A percentile compares a stretch with the other conserved stretches of the same genome.
These are phyloP conservation scores for Nymphalis io DNA, from an alignment of 1,140 invertebrate genomes.

Conservation along the genomic window DNA sequence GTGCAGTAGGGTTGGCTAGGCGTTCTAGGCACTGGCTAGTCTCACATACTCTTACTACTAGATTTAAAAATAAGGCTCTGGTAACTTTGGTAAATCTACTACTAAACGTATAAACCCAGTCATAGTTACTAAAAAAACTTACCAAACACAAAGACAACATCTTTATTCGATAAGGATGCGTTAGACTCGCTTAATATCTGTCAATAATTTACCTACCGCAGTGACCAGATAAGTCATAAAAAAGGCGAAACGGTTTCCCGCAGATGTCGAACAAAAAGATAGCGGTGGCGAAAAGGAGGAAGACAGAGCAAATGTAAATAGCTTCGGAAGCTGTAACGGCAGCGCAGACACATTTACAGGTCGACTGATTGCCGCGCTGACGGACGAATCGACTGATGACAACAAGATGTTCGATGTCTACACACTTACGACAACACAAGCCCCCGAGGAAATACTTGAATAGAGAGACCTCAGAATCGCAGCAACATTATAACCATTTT, in stretches of 20 bases:
- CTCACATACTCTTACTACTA: no score
- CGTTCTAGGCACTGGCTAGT: no score
- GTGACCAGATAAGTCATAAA: conserved; percentile 2
- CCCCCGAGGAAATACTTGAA: background rate
- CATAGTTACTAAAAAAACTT: no score
- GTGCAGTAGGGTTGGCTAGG: no score
- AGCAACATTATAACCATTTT: no score
- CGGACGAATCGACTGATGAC: conserved; percentile 64
- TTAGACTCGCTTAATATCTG: no score
- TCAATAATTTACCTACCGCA: conserved; percentile 4
- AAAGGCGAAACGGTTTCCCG: conserved; percentile 25
- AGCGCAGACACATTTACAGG: conserved; percentile 67
- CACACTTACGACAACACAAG: background rate
- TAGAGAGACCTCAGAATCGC: no score
- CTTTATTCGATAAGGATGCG: no score
- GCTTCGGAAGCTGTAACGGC: conserved; percentile 66
- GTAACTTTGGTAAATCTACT: no score
- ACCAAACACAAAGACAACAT: no score
- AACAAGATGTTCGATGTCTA: background rate
- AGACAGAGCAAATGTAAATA: conserved; percentile 60
- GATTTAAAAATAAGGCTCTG: no score
- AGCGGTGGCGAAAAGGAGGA: conserved; percentile 47
- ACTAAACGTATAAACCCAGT: no score
- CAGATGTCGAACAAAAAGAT: conserved; percentile 40
- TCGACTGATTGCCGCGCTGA: conserved; percentile 46